Conservation (phyloP, 2,113 vertebrate species). For the Halcyon senegalensis region DNA sequence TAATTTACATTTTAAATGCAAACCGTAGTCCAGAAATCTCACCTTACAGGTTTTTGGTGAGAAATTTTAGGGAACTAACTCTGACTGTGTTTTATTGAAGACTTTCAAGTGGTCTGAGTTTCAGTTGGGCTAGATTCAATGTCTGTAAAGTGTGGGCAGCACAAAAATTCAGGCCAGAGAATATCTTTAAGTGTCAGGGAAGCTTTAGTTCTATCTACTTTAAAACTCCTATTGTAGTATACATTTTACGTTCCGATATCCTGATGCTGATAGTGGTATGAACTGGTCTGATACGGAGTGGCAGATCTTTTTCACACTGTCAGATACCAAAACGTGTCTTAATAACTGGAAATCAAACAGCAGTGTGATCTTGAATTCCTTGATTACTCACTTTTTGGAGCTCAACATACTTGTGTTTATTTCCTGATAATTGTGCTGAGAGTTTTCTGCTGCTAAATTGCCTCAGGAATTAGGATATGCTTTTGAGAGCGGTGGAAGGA, state of each 20-base stretch:
- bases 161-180: background rate
- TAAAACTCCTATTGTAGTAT: background rate
- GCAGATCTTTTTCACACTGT: background rate
- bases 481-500: background rate
- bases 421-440: background rate
- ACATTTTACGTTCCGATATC: background rate
- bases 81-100: background rate
- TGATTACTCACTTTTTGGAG: background rate
- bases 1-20: background rate
- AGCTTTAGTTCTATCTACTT: background rate
- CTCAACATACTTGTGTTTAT: background rate
- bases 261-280: fast-evolving
- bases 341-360: background rate
- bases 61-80: background rate
- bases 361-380: background rate
- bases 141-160: background rate
- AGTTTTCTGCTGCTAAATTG: background rate
- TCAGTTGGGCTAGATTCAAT: background rate
- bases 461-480: background rate
- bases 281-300: background rate
- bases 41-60: background rate
- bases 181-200: fast-evolving
- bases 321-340: background rate
- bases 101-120: background rate
- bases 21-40: background rate